Evolutionary conservation across 1,140 invertebrate species (phyloP), one percentile per base, ranked within the genome.

Genomic region (Heliconius melpomene): DNA sequence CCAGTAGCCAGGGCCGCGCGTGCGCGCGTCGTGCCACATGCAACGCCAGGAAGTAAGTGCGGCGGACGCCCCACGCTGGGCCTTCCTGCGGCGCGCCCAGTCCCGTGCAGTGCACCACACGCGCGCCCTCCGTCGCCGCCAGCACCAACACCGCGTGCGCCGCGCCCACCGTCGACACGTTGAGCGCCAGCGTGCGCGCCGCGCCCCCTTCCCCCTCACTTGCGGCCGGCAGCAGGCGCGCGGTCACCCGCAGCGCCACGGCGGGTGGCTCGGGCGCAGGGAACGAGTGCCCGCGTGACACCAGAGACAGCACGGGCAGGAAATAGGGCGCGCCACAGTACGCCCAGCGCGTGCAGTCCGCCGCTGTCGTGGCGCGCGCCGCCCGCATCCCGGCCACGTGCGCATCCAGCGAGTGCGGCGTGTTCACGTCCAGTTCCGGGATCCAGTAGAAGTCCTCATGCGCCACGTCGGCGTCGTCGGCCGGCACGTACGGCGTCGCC

Each of bases 311-410:
- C 77, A 94, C 95, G 54, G 97, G 97, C 86, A 97, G 95, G 84
- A 96, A 95, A 93, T 97, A 97, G 38, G 97, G 97, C 89, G 97
- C 92, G n/a, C 97, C 97, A 93, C 97, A 98, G 86, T 96, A 97
- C 77, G 97, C 91, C 89, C 96, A 95, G 79, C 95, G 94, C 72
- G 95, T 89, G 89, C 97, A 97, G 81, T 96, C 95, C 84, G 95
- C 93, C 26, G 93, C 88, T 57, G 91, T 80, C 8, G 78, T 72
- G 16, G 83, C 85, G 38, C 77, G 78, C 77, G 86, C 84, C 80
- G 77, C 80, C 50, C 66, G 40, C 79, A 77, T 71, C 76, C 73
- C 80, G 38, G 52, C 29, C 77, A 86, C 86, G 82, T 20, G 91
- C 54, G 94, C 88, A 83, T 96, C 86, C 82, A 32, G 91, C 54